Evolutionary conservation across 2,797 vertebrate genomes (phyloP), one percentile per base, ranked within the genome.

Genomic region (Neoniphon sammara): DNA sequence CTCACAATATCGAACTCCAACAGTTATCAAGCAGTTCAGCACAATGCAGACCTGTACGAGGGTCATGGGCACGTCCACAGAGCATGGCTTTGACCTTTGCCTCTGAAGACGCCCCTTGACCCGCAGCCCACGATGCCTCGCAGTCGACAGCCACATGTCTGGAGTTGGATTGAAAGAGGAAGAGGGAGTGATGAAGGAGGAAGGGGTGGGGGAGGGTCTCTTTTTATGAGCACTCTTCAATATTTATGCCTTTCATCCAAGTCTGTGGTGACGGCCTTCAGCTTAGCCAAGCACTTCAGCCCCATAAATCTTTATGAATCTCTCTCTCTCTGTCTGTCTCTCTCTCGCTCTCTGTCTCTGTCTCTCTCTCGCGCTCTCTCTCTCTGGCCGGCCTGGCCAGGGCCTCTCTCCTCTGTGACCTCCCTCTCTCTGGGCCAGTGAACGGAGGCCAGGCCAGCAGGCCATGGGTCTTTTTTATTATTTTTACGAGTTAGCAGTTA

Each of bases 401-500:
- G 47, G 56, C 66, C 66, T 81, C 76, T 76, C 68, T 78, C 80
- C 65, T 62, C 23, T 58, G 60, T 83, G 84, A 85, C 85, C 73
- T 70, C 56, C 59, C 54, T 57, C 73, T 55, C 73, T 77, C 63
- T 49, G 56, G 86, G 85, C 85, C 55, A 60, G 75, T 85, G 87
- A 90, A 87, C 27, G 18, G 58, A 81, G 27, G 84, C 90, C 87
- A 83, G 66, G 77, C 82, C 84, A 85, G 85, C 76, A 75, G 77
- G 75, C 79, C 23, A n/a, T 77, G 78, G 78, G 87, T 80, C 75
- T 27, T 27, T 27, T 80, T 82, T 89, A 89, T 90, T 91, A 89
- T 91, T 91, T 93, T 92, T 93, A 93, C 90, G 88, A 93, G 90
- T 75, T 84, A 88, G 90, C 88, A 90, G 89, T 76, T 83, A 59